Base-by-base conservation (phyloP, 2,113 vertebrate species). In the Sceloporus undulatus region DNA sequence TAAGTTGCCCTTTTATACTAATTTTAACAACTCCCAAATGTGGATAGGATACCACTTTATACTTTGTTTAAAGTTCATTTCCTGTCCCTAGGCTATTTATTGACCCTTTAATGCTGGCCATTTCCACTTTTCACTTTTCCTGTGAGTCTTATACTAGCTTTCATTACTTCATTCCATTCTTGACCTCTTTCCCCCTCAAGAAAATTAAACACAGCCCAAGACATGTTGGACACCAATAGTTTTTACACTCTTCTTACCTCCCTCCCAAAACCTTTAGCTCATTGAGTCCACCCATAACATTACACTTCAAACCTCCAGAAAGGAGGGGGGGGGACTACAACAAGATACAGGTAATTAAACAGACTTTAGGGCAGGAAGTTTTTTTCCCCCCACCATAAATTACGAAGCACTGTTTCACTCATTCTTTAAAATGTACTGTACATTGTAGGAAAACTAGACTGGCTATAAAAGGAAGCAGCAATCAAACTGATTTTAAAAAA, bases 111-210 rank as follows among this genome's bases (percentile, higher is more conserved):
- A 86, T 91, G 91, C 94, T 95, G 94, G 88, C 92, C 94, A 93
- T 96, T 97, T 96, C 87, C 95, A 89, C 90, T 95, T 95, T 95
- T 91, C 90, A 91, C 85, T 95, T 96, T 96, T 90, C 92, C 48
- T 74, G 79, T 90, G 89, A 93, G 77, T 88, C 95, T 94, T 94
- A 95, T 96, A 96, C 93, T 87, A 92, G 65, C 95, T 94, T 94
- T 95, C 94, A 96, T 95, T 94, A 96, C 93, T 96, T 97, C 97
- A 97, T 98, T 98, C 96, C 97, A 96, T 92, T 97, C 87, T 92
- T 97, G 97, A 97, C 97, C 97, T 97, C 97, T 97, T 93, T 93
- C 94, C 94, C 96, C 97, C 95, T 92, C 86, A 92, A 96, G 96
- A 96, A 97, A 97, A 97, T 97, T 95, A 96, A 97, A 96, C 94